Percentiles rank a stretch among this genome's conserved stretches.
phyloP scores from a whole-genome alignment of 2,113 vertebrate genomes.

The Pyxicephalus adspersus region DNA sequence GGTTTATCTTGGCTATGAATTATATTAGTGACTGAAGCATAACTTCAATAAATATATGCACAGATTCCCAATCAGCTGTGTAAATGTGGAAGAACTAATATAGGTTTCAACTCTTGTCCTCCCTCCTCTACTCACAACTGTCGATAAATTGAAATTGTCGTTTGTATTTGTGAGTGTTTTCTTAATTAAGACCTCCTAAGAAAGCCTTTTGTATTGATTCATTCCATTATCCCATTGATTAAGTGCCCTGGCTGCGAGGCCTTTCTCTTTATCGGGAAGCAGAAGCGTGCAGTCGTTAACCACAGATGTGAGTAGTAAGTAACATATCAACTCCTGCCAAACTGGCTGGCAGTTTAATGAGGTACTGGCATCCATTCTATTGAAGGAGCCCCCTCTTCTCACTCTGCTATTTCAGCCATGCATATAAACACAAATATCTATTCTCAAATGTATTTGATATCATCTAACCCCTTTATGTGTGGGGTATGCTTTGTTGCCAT shows the following conservation, averaged over 20 bases:
- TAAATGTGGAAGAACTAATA: slow-evolving; percentile 4
- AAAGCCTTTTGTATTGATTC: slow-evolving; percentile 95
- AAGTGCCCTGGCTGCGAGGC: slow-evolving; percentile 78
- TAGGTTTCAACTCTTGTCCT: slow-evolving; percentile 46
- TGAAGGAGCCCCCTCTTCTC: slow-evolving; percentile 63
- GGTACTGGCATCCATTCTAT: slow-evolving; percentile 61
- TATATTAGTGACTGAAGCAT: neutral
- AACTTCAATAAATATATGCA: neutral
- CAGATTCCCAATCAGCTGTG: slow-evolving; percentile 3
- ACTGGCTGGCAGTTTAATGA: slow-evolving; percentile 72
- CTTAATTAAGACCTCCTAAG: slow-evolving; percentile 96
- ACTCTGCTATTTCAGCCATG: slow-evolving; percentile 66
- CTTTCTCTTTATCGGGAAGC: slow-evolving; percentile 75
- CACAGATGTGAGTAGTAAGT: slow-evolving; percentile 73
- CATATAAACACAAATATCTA: slow-evolving; percentile 52
- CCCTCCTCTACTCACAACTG: slow-evolving; percentile 56
- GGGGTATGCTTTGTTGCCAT: neutral
- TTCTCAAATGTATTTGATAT: slow-evolving; percentile 26
- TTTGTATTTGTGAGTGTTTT: slow-evolving; percentile 96
- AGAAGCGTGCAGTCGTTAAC: slow-evolving; percentile 70
- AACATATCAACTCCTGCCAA: slow-evolving; percentile 68
- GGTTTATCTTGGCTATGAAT: neutral
- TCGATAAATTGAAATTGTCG: slow-evolving; percentile 92
- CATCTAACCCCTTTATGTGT: slow-evolving; percentile 19
- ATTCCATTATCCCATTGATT: slow-evolving; percentile 88